Evolutionary conservation across 2,888 invertebrate species (phyloP), one percentile per base, ranked within the genome.

Genomic region (Eristalis intricaria): DNA sequence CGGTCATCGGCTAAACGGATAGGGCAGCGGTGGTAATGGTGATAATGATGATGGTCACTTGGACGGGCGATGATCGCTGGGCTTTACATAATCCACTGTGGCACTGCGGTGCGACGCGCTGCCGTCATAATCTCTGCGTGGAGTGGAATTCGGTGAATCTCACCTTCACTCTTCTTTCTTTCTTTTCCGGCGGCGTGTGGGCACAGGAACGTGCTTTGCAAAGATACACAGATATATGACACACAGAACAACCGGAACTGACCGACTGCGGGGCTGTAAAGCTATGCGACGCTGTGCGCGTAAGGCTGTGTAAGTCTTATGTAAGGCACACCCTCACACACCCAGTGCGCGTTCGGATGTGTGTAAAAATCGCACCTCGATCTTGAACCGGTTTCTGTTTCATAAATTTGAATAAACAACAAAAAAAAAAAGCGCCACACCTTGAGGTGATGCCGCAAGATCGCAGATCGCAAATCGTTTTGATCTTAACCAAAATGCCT

Each of bases 11-110:
- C 38, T 38, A 38, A 38, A 38, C 38, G 38, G 38, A 38, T 13
- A 38, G 38, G 38, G 13, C 38, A 38, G 29, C 40, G 22, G 38
- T 22, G n/a, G 26, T 26, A 26, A 71, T 71, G 60, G 19, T 40
- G 60, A 26, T 70, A n/a, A 60, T 58, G 38, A 43, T 61, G 61
- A 69, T 77, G 43, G 66, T 50, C 69, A 77, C 32, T 35, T 19
- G 50, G 50, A 50, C 50, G 50, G 50, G 50, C 19, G 50, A 50
- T 50, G 50, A 50, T 50, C 50, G 50, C 19, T 19, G 50, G 2
- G 8, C 19, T 50, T 50, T 50, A 50, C 50, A 50, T 50, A 50
- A 50, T 50, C n/a, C 43, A 1, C 43, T 7, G n/a, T n/a, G 43
- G n/a, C 43, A 43, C 4, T n/a, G 4, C 43, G 43, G 29, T 29